A percentile compares a stretch with the other conserved stretches of the same genome.
Evolutionary conservation across 2,888 invertebrate genomes (phyloP).

Genomic region (Callinectes sapidus): DNA sequence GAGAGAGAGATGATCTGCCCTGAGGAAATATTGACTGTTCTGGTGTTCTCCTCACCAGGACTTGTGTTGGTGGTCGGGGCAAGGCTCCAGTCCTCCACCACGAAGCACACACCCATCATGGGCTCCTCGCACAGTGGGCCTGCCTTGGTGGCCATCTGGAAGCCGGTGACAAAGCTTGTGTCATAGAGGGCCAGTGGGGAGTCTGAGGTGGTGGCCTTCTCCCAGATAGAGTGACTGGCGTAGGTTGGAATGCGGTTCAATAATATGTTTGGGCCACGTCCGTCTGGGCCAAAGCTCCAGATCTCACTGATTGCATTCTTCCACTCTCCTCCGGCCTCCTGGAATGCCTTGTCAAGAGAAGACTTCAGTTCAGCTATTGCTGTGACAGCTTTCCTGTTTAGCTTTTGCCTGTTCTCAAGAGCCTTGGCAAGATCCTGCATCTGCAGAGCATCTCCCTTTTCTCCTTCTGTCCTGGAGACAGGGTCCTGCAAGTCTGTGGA

Average conservation of each 20-base stretch:
- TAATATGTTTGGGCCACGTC: slow-evolving; percentile 92
- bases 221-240: slow-evolving; percentile 77
- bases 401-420: slow-evolving; percentile 48
- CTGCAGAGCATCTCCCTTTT: background rate
- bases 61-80: slow-evolving; percentile 73
- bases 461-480: background rate
- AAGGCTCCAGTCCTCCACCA: slow-evolving; percentile 89
- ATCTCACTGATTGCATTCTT: slow-evolving; percentile 80
- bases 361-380: slow-evolving; percentile 77
- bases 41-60: background rate
- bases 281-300: slow-evolving; percentile 94
- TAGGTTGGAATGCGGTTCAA: slow-evolving; percentile 87
- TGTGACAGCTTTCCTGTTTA: slow-evolving; percentile 75
- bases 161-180: slow-evolving; percentile 85
- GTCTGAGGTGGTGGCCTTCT: slow-evolving; percentile 46
- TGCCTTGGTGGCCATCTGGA: slow-evolving; percentile 89
- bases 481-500: background rate
- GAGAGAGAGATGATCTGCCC: slow-evolving; percentile 95
- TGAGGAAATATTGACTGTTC: slow-evolving; percentile 78
- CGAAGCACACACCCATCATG: slow-evolving; percentile 94
- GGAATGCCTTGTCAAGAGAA: slow-evolving; percentile 81
- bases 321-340: slow-evolving; percentile 73
- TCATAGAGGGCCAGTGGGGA: slow-evolving; percentile 64
- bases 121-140: slow-evolving; percentile 98
- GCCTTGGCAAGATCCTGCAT: slow-evolving; percentile 23